These are phyloP conservation scores for Hozukius guyotensis DNA, from an alignment of 2,797 vertebrate genomes.

Conservation along the genomic window DNA sequence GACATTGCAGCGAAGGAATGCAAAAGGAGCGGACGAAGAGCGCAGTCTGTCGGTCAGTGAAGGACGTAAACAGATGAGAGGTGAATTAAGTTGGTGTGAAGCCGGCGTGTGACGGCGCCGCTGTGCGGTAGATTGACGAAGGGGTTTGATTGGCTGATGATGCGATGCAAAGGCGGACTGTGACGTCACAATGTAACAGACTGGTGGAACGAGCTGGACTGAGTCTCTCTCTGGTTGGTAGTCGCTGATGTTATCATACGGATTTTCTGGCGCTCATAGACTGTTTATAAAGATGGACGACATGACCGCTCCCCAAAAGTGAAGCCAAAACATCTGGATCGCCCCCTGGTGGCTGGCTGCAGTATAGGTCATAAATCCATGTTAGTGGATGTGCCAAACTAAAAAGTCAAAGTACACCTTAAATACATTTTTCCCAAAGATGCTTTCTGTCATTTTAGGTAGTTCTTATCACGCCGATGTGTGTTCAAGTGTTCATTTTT, in stretches of 20 bases:
- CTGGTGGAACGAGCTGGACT: not conserved
- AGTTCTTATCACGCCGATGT: too few relatives aligned
- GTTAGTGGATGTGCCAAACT: too few relatives aligned
- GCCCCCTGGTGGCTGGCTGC: too few relatives aligned
- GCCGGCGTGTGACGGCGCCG: not conserved
- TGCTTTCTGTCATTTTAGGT: too few relatives aligned
- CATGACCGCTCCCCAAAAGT: too few relatives aligned
- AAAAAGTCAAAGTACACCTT: too few relatives aligned
- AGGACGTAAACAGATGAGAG: not conserved
- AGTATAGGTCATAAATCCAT: too few relatives aligned
- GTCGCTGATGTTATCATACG: not conserved
- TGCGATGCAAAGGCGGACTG: not conserved
- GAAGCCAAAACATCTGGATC: too few relatives aligned
- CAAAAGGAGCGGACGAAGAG: not conserved
- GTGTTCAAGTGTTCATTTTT: too few relatives aligned
- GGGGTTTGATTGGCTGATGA: not conserved
- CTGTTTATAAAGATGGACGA: too few relatives aligned
- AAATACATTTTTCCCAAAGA: too few relatives aligned
- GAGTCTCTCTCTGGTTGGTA: not conserved
- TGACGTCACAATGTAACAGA: slow-evolving; percentile 55
- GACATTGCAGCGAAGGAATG: not conserved
- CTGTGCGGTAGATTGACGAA: not conserved
- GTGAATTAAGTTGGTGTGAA: not conserved
- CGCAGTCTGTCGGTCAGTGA: not conserved
- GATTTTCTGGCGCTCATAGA: too few relatives aligned